Evolutionary conservation across 2,888 invertebrate genomes (phyloP).

Genomic region (Apodemia hepburni): DNA sequence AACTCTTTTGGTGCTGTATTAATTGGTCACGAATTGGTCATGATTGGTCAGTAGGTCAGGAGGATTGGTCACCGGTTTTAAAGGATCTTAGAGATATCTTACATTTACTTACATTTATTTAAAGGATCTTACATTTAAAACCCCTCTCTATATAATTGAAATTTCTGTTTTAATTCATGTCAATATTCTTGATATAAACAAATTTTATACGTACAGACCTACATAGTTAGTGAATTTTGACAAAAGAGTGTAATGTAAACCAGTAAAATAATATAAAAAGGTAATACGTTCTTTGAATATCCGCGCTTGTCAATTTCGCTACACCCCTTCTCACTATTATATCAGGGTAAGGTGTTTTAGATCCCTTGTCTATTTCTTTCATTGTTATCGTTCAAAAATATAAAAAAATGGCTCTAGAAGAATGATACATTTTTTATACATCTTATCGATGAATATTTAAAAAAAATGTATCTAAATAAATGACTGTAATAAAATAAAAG

Average conservation of each 20-base stretch:
- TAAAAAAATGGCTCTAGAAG: not conserved
- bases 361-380: conserved; percentile 44
- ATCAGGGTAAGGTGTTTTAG: conserved; percentile 37
- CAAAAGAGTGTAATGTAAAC: conserved; percentile 12
- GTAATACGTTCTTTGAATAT: conserved; percentile 52
- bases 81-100: no score
- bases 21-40: no score
- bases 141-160: no score
- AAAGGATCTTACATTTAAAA: no score
- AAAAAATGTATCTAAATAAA: no score
- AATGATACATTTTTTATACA: not conserved
- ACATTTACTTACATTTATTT: no score
- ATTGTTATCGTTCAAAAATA: conserved; percentile 28
- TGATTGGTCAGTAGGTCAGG: no score
- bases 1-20: no score
- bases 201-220: no score
- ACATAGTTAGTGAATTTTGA: not conserved
- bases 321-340: conserved; percentile 46
- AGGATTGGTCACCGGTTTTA: no score
- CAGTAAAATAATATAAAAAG: conserved; percentile 27
- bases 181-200: not conserved
- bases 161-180: no score
- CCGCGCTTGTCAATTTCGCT: conserved; percentile 55
- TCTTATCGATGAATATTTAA: not conserved
- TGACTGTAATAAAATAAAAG: no score